Percentiles rank a stretch among this genome's conserved stretches.
Evolutionary conservation across 2,888 invertebrate genomes (phyloP).

Genomic region (Lasius platythorax): DNA sequence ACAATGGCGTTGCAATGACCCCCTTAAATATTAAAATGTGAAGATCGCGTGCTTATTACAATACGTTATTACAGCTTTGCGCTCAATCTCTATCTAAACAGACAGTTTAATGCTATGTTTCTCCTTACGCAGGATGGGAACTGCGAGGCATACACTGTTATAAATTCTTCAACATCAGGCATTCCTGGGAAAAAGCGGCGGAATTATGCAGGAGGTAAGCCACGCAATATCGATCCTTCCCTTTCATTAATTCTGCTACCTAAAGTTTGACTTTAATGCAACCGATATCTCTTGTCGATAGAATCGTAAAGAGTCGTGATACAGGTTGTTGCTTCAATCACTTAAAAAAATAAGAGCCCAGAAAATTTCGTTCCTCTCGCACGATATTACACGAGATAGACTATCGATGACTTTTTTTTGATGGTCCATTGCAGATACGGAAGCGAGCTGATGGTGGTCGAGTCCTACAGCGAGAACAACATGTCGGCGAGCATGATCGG

Average conservation of each 20-base stretch:
- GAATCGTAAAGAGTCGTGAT: not conserved
- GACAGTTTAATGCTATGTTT: slow-evolving; percentile 54
- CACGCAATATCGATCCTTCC: slow-evolving; percentile 8
- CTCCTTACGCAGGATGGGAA: slow-evolving; percentile 93
- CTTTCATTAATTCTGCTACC: slow-evolving; percentile 78
- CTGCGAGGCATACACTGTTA: slow-evolving; percentile 96
- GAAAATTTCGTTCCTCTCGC: not conserved
- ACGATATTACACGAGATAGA: not conserved
- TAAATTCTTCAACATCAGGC: slow-evolving; percentile 97
- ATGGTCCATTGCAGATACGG: slow-evolving; percentile 91
- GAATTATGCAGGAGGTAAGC: slow-evolving; percentile 96
- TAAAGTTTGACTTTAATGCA: not conserved
- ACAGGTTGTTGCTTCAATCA: slow-evolving; percentile 16
- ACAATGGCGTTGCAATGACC: not conserved
- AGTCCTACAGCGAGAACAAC: slow-evolving; percentile 96
- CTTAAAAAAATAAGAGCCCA: not conserved
- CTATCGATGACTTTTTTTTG: slow-evolving; percentile 9
- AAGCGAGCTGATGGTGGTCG: slow-evolving; percentile 96
- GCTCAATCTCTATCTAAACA: slow-evolving; percentile 11
- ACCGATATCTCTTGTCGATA: not conserved
- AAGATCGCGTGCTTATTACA: slow-evolving; percentile 9
- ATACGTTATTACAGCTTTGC: slow-evolving; percentile 38
- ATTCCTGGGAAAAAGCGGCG: slow-evolving; percentile 98
- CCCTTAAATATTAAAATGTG: not conserved
- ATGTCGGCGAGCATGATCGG: slow-evolving; percentile 93